These are phyloP conservation scores for Rhincodon typus DNA, from an alignment of 2,797 vertebrate species.

Conservation along the genomic window DNA sequence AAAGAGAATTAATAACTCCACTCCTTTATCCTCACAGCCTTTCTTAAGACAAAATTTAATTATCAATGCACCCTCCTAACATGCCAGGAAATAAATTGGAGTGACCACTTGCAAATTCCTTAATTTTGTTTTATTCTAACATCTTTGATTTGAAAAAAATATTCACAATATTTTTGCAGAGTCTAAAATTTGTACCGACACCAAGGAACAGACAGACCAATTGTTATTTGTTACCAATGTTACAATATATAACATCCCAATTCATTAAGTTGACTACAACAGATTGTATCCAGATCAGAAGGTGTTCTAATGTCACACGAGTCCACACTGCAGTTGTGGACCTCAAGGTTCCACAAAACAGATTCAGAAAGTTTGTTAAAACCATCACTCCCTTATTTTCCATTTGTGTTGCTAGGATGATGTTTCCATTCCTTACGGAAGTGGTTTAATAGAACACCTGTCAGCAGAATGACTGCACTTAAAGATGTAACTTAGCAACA, in stretches of 20 bases:
- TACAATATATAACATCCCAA: background rate
- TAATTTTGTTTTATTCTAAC: constrained; percentile 9
- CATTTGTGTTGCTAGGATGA: constrained; percentile 17
- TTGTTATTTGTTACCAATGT: background rate
- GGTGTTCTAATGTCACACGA: background rate
- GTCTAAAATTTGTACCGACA: background rate
- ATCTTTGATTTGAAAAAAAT: background rate
- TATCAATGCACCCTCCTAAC: background rate
- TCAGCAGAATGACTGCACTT: background rate
- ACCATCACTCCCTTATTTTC: constrained; percentile 12
- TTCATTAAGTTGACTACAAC: constrained; percentile 9
- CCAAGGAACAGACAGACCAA: background rate
- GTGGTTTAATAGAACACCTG: background rate
- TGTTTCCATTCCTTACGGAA: background rate
- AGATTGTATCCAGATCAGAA: background rate
- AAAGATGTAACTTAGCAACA: constrained; percentile 28
- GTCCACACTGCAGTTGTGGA: background rate
- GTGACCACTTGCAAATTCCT: background rate
- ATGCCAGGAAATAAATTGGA: constrained; percentile 23
- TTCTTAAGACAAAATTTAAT: background rate
- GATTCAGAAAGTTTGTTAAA: background rate
- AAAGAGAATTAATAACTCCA: background rate
- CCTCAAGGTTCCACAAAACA: background rate
- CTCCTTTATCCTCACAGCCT: background rate
- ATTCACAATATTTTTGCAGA: background rate